Conservation (phyloP, 2,888 invertebrate genomes). For the Drosophila imparisetae region DNA sequence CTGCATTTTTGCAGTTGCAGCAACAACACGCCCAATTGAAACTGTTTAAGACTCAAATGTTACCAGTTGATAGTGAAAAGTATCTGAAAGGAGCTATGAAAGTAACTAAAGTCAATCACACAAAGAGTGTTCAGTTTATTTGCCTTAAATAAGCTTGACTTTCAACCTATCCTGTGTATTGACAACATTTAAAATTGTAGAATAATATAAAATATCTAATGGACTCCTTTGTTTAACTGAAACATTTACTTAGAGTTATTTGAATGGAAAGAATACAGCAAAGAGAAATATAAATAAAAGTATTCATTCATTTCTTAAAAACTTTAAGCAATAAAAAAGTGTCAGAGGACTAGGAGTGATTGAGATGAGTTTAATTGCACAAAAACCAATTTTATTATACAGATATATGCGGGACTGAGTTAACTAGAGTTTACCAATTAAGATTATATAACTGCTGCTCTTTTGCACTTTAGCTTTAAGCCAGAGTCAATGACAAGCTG, state of each 20-base stretch:
- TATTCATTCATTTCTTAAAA: not conserved
- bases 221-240: not conserved
- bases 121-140: not conserved
- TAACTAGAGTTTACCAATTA: not conserved
- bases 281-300: not conserved
- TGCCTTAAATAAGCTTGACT: not conserved
- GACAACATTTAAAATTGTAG: not conserved
- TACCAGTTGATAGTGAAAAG: slow-evolving; percentile 1
- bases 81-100: not conserved
- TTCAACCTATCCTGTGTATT: not conserved
- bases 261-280: not conserved
- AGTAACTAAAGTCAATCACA: not conserved
- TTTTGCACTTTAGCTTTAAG: slow-evolving; percentile 4
- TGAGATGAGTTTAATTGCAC: not conserved
- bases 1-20: not conserved
- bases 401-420: not conserved
- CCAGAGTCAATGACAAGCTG: slow-evolving; percentile 26
- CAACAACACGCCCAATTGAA: slow-evolving; percentile 57
- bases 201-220: not conserved
- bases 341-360: not conserved
- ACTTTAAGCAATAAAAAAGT: not conserved
- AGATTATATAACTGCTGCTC: not conserved
- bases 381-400: not conserved
- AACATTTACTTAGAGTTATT: not conserved
- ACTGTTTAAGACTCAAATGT: slow-evolving; percentile 4